These are phyloP conservation scores for Trichomycterus rosablanca DNA, from an alignment of 2,113 vertebrate species.

Conservation along the genomic window DNA sequence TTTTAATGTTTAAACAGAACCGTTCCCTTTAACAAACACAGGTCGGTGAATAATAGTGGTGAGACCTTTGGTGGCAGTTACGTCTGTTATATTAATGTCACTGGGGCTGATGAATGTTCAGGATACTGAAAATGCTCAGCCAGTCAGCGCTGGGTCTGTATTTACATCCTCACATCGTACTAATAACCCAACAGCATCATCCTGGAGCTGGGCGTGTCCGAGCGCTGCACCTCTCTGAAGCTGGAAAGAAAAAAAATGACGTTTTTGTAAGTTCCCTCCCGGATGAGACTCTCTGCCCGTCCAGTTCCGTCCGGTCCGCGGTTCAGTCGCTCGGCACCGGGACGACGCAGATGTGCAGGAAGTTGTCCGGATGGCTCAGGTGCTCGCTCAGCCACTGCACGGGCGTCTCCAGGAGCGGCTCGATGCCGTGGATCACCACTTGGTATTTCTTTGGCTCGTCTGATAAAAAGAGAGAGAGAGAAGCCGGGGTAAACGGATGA, in stretches of 20 bases:
- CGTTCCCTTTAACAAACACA: too few species aligned
- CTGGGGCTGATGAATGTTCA: too few species aligned
- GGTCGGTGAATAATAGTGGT: too few species aligned
- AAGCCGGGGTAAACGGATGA: background rate
- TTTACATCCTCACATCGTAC: too few species aligned
- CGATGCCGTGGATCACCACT: conserved; percentile 95
- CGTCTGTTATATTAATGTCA: too few species aligned
- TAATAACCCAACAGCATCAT: too few species aligned
- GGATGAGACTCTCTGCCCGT: background rate
- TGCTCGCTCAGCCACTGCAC: conserved; percentile 97
- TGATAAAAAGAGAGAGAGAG: conserved; percentile 47
- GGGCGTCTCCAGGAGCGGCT: conserved; percentile 93
- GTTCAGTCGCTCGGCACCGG: conserved; percentile 83
- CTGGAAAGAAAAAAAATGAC: too few species aligned
- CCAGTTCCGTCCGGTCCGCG: conserved; percentile 27
- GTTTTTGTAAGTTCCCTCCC: background rate
- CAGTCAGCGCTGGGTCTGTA: too few species aligned
- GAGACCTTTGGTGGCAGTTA: too few species aligned
- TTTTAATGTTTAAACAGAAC: too few species aligned
- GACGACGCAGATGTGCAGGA: conserved; percentile 91
- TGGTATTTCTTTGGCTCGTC: conserved; percentile 86
- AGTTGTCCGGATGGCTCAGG: conserved; percentile 98
- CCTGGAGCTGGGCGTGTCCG: background rate
- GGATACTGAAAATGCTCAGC: too few species aligned
- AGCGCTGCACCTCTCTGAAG: background rate